These are phyloP conservation scores for Drosophila ustulata DNA, from an alignment of 2,888 invertebrate species.

Conservation along the genomic window DNA sequence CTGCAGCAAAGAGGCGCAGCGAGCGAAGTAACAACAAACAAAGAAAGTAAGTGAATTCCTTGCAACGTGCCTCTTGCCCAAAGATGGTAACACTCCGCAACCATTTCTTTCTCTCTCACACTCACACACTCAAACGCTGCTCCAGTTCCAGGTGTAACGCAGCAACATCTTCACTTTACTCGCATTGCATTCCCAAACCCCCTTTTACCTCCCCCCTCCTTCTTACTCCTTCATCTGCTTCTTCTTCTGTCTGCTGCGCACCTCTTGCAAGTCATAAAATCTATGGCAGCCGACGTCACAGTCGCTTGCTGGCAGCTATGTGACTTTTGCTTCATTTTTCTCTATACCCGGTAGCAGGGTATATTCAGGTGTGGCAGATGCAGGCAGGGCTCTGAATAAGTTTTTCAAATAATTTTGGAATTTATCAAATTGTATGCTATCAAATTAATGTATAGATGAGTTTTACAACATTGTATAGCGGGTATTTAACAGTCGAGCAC, in stretches of 20 bases:
- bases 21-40: constrained; percentile 39
- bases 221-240: not conserved
- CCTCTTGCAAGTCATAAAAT: constrained; percentile 70
- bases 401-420: too few relatives aligned
- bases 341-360: not conserved
- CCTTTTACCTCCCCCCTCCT: not conserved
- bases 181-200: constrained; percentile 22
- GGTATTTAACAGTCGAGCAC: not conserved
- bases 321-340: constrained; percentile 56
- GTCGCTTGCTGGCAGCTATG: constrained; percentile 34
- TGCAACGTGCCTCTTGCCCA: constrained; percentile 63
- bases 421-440: too few relatives aligned
- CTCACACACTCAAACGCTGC: constrained; percentile 26
- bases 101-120: constrained; percentile 22
- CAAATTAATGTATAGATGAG: too few relatives aligned
- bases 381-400: not conserved
- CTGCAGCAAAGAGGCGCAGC: constrained; percentile 28
- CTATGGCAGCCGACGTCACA: constrained; percentile 56
- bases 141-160: constrained; percentile 71
- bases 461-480: not conserved
- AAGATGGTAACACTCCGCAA: constrained; percentile 52
- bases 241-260: constrained; percentile 11
- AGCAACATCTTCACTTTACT: constrained; percentile 42
- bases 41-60: constrained; percentile 78
- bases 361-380: not conserved